These are phyloP conservation scores for Sciurus niger DNA, from an alignment of 2,113 vertebrate genomes.

Conservation along the genomic window DNA sequence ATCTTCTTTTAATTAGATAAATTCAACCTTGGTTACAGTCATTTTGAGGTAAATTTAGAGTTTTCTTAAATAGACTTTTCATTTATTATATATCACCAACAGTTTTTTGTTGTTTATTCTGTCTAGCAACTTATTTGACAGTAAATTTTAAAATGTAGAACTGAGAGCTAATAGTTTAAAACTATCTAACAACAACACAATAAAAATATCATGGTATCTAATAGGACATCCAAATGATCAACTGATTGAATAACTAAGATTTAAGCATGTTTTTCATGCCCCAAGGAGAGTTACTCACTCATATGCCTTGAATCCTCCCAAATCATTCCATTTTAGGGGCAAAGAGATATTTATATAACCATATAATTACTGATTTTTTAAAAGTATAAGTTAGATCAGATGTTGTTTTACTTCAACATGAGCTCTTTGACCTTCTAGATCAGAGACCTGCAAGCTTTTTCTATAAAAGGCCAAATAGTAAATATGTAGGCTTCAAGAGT, in stretches of 20 bases:
- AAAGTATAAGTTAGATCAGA: neutral
- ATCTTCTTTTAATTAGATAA: conserved; percentile 25
- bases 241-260: neutral
- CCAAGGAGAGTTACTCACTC: neutral
- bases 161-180: conserved; percentile 22
- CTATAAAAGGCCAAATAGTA: conserved; percentile 2
- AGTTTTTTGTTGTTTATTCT: neutral
- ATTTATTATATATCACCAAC: conserved; percentile 19
- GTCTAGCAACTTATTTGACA: neutral
- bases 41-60: conserved; percentile 29
- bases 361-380: neutral
- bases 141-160: conserved; percentile 4
- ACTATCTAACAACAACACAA: no score
- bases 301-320: neutral
- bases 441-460: neutral
- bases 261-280: neutral
- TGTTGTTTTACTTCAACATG: neutral
- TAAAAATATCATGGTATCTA: neutral
- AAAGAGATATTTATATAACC: conserved; percentile 17
- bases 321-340: neutral
- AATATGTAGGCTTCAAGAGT: neutral
- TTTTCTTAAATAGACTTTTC: neutral
- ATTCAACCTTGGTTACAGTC: neutral
- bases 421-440: neutral
- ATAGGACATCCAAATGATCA: neutral